Conservation (phyloP, 1,140 invertebrate genomes). For the Trachymyrmex cornetzi region DNA sequence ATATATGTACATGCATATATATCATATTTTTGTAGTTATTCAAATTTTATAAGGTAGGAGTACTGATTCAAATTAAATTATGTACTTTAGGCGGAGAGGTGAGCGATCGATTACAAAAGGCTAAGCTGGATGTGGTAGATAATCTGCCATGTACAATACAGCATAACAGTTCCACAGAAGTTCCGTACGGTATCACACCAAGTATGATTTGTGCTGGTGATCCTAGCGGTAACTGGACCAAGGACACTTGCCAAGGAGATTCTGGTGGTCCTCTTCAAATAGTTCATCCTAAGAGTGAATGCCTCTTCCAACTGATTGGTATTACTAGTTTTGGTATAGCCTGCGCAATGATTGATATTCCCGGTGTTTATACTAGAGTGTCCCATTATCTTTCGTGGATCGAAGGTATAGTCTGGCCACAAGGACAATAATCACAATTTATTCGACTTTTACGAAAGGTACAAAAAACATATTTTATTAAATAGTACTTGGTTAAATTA, state of each 20-base stretch:
- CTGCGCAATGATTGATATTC: constrained; percentile 86
- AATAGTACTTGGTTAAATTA: constrained; percentile 20
- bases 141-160: constrained; percentile 86
- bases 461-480: constrained; percentile 59
- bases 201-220: constrained; percentile 92
- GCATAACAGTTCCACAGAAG: constrained; percentile 81
- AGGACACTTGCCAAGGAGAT: constrained; percentile 92
- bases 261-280: constrained; percentile 90
- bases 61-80: constrained; percentile 2
- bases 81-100: constrained; percentile 75
- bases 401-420: constrained; percentile 77
- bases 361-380: constrained; percentile 87
- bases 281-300: constrained; percentile 78
- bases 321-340: constrained; percentile 88
- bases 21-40: no score
- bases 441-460: constrained; percentile 63
- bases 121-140: constrained; percentile 87
- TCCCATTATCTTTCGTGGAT: constrained; percentile 80
- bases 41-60: background rate
- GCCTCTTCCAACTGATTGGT: constrained; percentile 87
- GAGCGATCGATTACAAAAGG: constrained; percentile 89
- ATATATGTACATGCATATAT: no score
- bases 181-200: constrained; percentile 87
- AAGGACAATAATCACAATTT: constrained; percentile 11
- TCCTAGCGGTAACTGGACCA: constrained; percentile 82